Conservation (phyloP, 1,140 invertebrate genomes). For the Atopsyche davidsoni region DNA sequence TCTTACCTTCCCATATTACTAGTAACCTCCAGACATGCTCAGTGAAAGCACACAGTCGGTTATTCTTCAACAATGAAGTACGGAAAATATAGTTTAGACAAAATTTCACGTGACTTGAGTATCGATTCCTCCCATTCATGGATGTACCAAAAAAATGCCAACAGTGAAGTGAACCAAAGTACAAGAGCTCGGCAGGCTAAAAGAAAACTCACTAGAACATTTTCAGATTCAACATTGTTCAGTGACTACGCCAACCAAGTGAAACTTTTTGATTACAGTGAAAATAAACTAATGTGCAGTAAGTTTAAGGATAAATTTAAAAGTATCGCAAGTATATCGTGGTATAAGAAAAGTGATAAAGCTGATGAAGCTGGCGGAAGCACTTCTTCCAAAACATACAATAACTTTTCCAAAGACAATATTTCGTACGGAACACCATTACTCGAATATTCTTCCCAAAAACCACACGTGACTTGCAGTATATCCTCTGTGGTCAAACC, state of each 20-base stretch:
- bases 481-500: conserved; percentile 4
- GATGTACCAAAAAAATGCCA: conserved; percentile 43
- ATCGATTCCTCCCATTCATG: conserved; percentile 45
- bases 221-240: conserved; percentile 47
- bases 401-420: conserved; percentile 23
- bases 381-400: background rate
- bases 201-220: conserved; percentile 35
- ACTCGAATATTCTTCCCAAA: background rate
- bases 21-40: conserved; percentile 27
- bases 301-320: conserved; percentile 21
- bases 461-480: background rate
- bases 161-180: conserved; percentile 6
- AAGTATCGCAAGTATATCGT: conserved; percentile 5
- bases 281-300: conserved; percentile 10
- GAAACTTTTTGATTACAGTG: conserved; percentile 40
- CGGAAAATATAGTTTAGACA: conserved; percentile 53
- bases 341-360: conserved; percentile 5
- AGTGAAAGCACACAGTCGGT: conserved; percentile 17
- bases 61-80: conserved; percentile 44
- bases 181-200: conserved; percentile 28
- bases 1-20: conserved; percentile 18
- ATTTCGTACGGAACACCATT: conserved; percentile 21
- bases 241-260: conserved; percentile 49
- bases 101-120: conserved; percentile 45
- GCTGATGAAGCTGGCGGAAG: background rate